phyloP scores from a whole-genome alignment of 2,113 vertebrate species.

The Coptodon bakossiorum region DNA sequence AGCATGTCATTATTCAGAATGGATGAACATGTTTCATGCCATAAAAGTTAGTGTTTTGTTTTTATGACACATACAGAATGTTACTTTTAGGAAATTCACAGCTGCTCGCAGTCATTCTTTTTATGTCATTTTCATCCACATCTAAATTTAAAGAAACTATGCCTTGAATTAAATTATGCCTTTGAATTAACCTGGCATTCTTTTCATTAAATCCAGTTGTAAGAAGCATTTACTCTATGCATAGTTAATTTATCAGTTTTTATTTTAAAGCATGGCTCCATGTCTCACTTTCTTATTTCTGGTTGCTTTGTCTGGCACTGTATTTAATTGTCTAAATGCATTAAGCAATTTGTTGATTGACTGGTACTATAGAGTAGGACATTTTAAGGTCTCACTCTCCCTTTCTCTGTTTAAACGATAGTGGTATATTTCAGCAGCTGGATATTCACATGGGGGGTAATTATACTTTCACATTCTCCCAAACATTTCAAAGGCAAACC shows the following conservation, averaged over 20 bases:
- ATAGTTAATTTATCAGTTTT: not conserved
- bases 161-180: not conserved
- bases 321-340: not conserved
- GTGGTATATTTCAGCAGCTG: not conserved
- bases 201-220: not conserved
- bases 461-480: not conserved
- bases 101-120: not conserved
- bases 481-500: not conserved
- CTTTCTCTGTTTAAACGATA: not conserved
- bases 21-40: not conserved
- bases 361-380: not conserved
- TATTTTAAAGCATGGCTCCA: not conserved
- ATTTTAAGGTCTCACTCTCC: not conserved
- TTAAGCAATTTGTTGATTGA: conserved; percentile 6
- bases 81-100: not conserved
- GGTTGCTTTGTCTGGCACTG: not conserved
- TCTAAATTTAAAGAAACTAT: not conserved
- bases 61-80: not conserved
- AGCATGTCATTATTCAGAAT: not conserved
- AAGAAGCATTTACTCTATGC: not conserved
- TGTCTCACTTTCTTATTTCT: not conserved
- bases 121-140: not conserved
- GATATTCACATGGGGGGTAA: not conserved
- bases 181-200: not conserved
- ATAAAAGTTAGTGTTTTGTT: not conserved